Base-by-base conservation (phyloP, 1,140 invertebrate genomes). In the Drosophila rufa region DNA sequence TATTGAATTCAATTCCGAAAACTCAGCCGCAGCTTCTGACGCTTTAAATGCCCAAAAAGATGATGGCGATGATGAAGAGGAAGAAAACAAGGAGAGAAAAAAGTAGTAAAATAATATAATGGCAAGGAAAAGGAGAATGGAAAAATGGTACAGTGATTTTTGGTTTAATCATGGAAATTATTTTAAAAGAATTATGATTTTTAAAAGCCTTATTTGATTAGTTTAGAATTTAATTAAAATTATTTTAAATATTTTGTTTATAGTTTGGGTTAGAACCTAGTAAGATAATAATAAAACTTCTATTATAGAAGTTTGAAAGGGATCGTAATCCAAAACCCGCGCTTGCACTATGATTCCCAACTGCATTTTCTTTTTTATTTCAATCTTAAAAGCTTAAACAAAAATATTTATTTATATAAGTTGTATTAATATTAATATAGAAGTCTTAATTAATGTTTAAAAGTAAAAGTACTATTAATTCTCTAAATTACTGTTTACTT, bases 1-100 rank as follows among this genome's bases (percentile, higher is more conserved):
- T 81, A 85, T 85, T 75, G 78, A 85, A 85, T 85, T 84, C 82
- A 77, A 85, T 73, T 80, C 68, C 73, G 46, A 50, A 73, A 76
- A 71, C 57, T 59, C 65, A 68, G 76, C 62, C 82, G 46, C 76
- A 76, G 74, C 66, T 77, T 83, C 48, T 71, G 56, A 27, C 57
- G 36, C 76, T 79, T 50, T 66, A 83, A 79, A 45, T 68, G 64
- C 25, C 67, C 64, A 45, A 69, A 69, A 69, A 67, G 61, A 69
- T 69, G 61, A 69, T 69, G 67, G 43, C 46, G 43, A 51, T 68
- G 67, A 68, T 55, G 68, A 68, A 68, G 68, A 47, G 67, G 45
- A 8, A 17, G 58, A 60, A 73, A 59, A 70, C 42, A 67, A 61
- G 27, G 14, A 60, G 15, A 30, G 22, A 36, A 6, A 27, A 62